These are phyloP conservation scores for Empidonax alnorum DNA, from an alignment of 2,113 vertebrate species.

Conservation along the genomic window DNA sequence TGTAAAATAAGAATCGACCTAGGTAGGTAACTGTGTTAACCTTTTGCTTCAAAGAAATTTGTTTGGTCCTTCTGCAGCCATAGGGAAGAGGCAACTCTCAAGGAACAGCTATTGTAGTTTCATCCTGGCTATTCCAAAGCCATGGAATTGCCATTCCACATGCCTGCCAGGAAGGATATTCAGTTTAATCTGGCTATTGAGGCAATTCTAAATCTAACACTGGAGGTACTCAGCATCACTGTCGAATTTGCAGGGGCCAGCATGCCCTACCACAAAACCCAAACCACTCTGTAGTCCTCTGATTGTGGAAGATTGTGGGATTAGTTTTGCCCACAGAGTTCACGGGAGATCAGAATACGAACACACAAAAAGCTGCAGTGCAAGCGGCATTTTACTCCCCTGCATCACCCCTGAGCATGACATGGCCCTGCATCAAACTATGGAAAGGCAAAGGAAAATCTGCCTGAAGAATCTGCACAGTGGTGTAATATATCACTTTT, in stretches of 20 bases:
- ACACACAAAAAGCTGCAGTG: neutral
- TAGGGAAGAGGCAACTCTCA: neutral
- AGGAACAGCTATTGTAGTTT: neutral
- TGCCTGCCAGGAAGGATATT: conserved; percentile 34
- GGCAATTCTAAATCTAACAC: neutral
- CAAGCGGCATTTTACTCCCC: neutral
- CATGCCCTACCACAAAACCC: neutral
- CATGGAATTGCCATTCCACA: conserved; percentile 60
- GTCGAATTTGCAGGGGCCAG: neutral
- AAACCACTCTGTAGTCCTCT: neutral
- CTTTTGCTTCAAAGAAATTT: neutral
- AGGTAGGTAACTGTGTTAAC: neutral
- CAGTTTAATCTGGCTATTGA: conserved; percentile 5
- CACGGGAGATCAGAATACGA: neutral
- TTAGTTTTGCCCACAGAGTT: neutral
- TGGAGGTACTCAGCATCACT: neutral
- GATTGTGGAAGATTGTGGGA: neutral
- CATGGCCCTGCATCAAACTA: neutral
- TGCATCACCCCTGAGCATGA: neutral
- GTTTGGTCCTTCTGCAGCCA: neutral
- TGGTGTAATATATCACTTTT: neutral
- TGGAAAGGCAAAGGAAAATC: neutral
- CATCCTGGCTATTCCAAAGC: conserved; percentile 4
- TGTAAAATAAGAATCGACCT: neutral
- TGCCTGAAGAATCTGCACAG: neutral